A percentile compares a stretch with the other conserved stretches of the same genome.
phyloP scores from a whole-genome alignment of 2,888 invertebrate species.

The Diaprepes abbreviatus region DNA sequence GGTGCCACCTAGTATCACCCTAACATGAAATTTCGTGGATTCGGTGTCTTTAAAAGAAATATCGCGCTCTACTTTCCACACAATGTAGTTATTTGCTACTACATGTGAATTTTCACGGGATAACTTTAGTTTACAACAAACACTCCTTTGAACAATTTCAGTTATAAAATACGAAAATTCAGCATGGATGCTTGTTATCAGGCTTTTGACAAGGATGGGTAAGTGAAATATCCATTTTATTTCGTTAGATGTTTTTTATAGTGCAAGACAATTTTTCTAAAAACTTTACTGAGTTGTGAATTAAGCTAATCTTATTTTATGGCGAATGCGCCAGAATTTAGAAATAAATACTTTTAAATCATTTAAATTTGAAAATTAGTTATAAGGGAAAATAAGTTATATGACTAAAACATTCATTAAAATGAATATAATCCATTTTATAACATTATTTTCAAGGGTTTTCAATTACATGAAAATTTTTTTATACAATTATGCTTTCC shows the following conservation, averaged over 20 bases:
- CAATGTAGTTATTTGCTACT: constrained; percentile 27
- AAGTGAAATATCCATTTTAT: constrained; percentile 56
- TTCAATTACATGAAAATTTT: too few species aligned
- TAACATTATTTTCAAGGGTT: too few species aligned
- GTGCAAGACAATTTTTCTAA: too few species aligned
- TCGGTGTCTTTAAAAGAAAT: constrained; percentile 33
- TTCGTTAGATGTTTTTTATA: too few species aligned
- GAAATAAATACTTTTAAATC: too few species aligned
- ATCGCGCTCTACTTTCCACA: constrained; percentile 33
- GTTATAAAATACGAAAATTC: background rate
- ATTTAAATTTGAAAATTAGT: too few species aligned
- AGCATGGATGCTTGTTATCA: constrained; percentile 90
- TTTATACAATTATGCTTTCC: too few species aligned
- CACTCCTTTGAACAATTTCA: background rate
- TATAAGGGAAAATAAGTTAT: too few species aligned
- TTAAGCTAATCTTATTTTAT: background rate
- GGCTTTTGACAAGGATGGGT: constrained; percentile 92
- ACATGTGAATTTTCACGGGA: constrained; percentile 13
- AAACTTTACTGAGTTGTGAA: background rate
- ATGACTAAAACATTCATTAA: too few species aligned
- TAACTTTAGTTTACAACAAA: background rate
- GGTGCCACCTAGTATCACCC: constrained; percentile 47
- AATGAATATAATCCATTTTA: too few species aligned
- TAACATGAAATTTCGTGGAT: constrained; percentile 36
- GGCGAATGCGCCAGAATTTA: background rate